A percentile compares a stretch with the other conserved stretches of the same genome.
Conservation (phyloP, 2,113 vertebrate genomes). For the Sigmodon hispidus region DNA sequence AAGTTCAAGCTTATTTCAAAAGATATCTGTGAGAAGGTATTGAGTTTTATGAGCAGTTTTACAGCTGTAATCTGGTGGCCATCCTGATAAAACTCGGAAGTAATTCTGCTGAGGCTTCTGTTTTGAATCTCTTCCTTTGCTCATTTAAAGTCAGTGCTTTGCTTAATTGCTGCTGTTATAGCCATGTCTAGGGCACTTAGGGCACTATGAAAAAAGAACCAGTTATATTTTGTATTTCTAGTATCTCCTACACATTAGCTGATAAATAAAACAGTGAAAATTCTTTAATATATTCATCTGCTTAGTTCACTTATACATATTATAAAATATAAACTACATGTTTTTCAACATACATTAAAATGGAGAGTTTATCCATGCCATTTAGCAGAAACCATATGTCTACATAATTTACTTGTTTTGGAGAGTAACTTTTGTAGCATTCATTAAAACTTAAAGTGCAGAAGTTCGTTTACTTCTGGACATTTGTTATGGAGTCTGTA, state of each 20-base stretch:
- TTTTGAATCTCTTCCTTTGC: slow-evolving; percentile 41
- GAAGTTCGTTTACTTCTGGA: background rate
- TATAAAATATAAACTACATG: background rate
- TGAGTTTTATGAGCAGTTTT: slow-evolving; percentile 63
- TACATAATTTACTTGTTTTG: background rate
- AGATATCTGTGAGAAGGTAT: slow-evolving; percentile 56
- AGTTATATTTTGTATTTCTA: background rate
- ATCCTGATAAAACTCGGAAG: slow-evolving; percentile 44
- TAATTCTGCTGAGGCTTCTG: background rate
- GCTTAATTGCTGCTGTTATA: background rate
- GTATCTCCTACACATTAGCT: background rate
- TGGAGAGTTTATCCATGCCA: background rate
- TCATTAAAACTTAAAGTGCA: background rate
- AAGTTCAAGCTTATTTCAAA: slow-evolving; percentile 70
- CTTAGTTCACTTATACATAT: background rate
- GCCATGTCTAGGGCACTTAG: background rate
- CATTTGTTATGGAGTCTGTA: background rate
- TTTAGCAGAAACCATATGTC: background rate
- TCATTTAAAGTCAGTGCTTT: slow-evolving; percentile 51
- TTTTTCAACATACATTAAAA: background rate
- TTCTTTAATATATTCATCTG: background rate
- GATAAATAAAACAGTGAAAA: background rate
- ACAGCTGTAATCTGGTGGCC: slow-evolving; percentile 58
- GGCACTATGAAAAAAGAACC: background rate
- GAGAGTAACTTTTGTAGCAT: background rate